These are phyloP conservation scores for Coregonus clupeaformis DNA, from an alignment of 2,113 vertebrate genomes.

Conservation along the genomic window DNA sequence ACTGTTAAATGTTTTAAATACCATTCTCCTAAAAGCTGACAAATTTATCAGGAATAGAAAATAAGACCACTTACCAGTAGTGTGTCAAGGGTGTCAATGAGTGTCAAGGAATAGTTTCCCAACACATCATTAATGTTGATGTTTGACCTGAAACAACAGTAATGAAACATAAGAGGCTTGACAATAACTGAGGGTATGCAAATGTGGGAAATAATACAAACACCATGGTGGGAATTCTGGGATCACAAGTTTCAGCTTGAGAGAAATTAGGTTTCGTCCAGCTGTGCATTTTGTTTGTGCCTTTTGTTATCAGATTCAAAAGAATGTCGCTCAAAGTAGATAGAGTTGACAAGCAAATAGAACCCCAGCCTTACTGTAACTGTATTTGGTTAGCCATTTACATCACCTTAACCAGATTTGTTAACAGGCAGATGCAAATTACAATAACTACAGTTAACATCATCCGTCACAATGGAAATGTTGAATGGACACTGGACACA, in stretches of 20 bases:
- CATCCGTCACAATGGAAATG: neutral
- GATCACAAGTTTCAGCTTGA: neutral
- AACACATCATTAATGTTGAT: slow-evolving; percentile 98
- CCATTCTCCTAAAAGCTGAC: neutral
- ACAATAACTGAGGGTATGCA: neutral
- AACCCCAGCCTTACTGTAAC: neutral
- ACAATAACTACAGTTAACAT: neutral
- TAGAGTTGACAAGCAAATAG: no score
- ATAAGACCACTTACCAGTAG: slow-evolving; percentile 82
- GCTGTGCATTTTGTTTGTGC: neutral
- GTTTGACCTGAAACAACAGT: slow-evolving; percentile 84
- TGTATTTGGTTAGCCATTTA: neutral
- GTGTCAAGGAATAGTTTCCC: slow-evolving; percentile 95
- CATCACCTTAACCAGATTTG: neutral
- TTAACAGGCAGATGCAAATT: slow-evolving; percentile 24
- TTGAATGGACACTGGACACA: neutral
- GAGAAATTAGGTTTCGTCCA: neutral
- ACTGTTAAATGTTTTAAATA: no score
- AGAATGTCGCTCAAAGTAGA: no score
- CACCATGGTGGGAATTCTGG: neutral
- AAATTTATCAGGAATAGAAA: neutral
- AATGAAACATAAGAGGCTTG: slow-evolving; percentile 9
- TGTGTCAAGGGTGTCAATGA: slow-evolving; percentile 94
- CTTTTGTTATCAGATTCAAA: neutral
- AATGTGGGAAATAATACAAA: neutral